Conservation (phyloP, 2,888 invertebrate species). For the Epicampocera succincta region DNA sequence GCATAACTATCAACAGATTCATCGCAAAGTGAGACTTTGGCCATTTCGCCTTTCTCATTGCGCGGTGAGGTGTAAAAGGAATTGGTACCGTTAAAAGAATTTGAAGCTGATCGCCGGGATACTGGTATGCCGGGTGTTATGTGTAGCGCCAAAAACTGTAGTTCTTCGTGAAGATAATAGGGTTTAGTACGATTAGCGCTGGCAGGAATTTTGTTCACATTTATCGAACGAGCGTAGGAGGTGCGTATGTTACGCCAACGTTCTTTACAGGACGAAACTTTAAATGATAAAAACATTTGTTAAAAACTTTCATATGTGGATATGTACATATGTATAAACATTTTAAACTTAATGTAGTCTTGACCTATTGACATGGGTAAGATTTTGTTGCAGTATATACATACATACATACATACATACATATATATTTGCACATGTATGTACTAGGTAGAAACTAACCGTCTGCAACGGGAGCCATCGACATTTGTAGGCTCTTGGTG, state of each 20-base stretch:
- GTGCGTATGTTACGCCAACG: slow-evolving; percentile 80
- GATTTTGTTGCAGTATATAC: too few relatives aligned
- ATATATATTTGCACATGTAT: too few relatives aligned
- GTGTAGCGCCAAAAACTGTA: slow-evolving; percentile 74
- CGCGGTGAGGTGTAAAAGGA: slow-evolving; percentile 63
- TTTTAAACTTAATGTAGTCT: too few relatives aligned
- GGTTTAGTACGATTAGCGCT: slow-evolving; percentile 76
- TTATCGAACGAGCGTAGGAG: slow-evolving; percentile 79
- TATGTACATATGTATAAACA: too few relatives aligned
- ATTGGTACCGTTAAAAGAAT: slow-evolving; percentile 44
- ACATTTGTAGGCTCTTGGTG: too few relatives aligned
- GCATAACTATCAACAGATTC: slow-evolving; percentile 72
- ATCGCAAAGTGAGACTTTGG: slow-evolving; percentile 71
- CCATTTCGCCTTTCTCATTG: slow-evolving; percentile 71
- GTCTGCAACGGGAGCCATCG: too few relatives aligned
- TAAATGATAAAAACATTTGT: slow-evolving; percentile 7
- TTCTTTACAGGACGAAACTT: slow-evolving; percentile 78
- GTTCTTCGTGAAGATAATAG: slow-evolving; percentile 74
- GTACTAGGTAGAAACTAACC: too few relatives aligned
- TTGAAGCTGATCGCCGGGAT: slow-evolving; percentile 66
- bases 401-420: too few relatives aligned
- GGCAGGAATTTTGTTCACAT: slow-evolving; percentile 74
- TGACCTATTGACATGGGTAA: too few relatives aligned
- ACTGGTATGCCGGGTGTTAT: slow-evolving; percentile 74
- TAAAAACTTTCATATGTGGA: too few relatives aligned